phyloP scores from a whole-genome alignment of 2,888 invertebrate genomes.

The Keiferia lycopersicella region DNA sequence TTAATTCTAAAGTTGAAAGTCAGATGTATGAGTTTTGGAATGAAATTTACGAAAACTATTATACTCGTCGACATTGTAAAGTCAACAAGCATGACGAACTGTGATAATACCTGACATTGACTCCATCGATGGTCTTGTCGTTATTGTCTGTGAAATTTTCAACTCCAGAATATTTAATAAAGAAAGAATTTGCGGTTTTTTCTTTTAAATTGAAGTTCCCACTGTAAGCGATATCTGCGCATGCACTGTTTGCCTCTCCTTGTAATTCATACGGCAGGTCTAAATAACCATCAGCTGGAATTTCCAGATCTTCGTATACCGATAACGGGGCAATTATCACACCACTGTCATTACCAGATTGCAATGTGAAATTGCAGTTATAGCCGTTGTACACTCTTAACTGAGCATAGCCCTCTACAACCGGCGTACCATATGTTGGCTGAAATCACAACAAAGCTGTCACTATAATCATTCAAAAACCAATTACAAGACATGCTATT shows the following conservation, averaged over 20 bases:
- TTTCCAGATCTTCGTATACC: conserved; percentile 67
- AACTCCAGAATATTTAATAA: conserved; percentile 53
- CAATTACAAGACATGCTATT: neutral
- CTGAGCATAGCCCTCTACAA: conserved; percentile 82
- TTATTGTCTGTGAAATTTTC: conserved; percentile 65
- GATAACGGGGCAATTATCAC: conserved; percentile 55
- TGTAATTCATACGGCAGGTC: conserved; percentile 62
- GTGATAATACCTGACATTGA: conserved; percentile 56
- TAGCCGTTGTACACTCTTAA: conserved; percentile 87
- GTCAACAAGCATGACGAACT: conserved; percentile 56
- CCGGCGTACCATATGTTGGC: conserved; percentile 82
- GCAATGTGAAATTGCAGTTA: conserved; percentile 77
- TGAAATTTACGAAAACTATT: conserved; percentile 56
- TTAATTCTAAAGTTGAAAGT: conserved; percentile 48
- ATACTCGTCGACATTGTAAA: conserved; percentile 47
- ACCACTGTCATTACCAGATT: conserved; percentile 39
- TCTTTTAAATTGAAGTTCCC: conserved; percentile 56
- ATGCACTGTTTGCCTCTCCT: conserved; percentile 48
- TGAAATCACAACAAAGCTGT: conserved; percentile 52
- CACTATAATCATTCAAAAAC: neutral
- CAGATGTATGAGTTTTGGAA: conserved; percentile 64
- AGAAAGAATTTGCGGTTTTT: conserved; percentile 68
- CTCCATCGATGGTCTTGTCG: conserved; percentile 69
- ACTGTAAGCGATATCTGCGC: conserved; percentile 45
- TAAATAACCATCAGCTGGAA: conserved; percentile 46